Base-by-base conservation (phyloP, 1,140 invertebrate species). In the Agrypnia vestita region DNA sequence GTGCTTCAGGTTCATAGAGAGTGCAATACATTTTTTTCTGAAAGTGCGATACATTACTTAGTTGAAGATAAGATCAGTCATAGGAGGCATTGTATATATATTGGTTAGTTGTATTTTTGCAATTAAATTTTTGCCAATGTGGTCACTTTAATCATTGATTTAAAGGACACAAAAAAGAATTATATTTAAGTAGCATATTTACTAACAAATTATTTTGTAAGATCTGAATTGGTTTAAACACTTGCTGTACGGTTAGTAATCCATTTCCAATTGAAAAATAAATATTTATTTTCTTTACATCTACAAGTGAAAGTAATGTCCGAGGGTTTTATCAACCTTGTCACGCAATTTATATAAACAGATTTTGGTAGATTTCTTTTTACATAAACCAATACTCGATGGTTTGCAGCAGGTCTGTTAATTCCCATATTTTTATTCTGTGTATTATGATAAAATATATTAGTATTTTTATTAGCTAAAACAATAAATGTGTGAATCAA, bases 381-480 rank as follows among this genome's bases (percentile, higher is more conserved):
- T 59, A 43, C 49, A 73, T 61, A 75, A 59, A 46, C 73, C 73
- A 75, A 75, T 78, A 71, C 56, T 75, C 55, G 19, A 78, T 82
- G 47, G 44, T 74, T 75, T 82, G 72, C 80, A 82, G 80, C 80
- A 79, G 80, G 80, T 76, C 80, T 82, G 80, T 82, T 79, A 53
- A 82, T 82, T 78, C 73, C 55, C 51, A 76, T 76, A 78, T 82
- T 79, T 82, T 81, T 82, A 75, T 82, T 74, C 62, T 71, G 76
- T 81, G 80, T 81, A 80, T 75, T 75, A 72, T 72, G 75, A 61
- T 80, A 78, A 78, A 76, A 64, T 67, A 73, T 69, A 72, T 81
- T 81, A 81, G 80, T 81, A 81, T 81, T 82, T 82, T 82, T 79
- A 80, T 73, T 82, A 82, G 81, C 76, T 82, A 75, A 82, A 79